Base-by-base conservation (phyloP, 1,140 invertebrate genomes). In the Drosophila nikananu region DNA sequence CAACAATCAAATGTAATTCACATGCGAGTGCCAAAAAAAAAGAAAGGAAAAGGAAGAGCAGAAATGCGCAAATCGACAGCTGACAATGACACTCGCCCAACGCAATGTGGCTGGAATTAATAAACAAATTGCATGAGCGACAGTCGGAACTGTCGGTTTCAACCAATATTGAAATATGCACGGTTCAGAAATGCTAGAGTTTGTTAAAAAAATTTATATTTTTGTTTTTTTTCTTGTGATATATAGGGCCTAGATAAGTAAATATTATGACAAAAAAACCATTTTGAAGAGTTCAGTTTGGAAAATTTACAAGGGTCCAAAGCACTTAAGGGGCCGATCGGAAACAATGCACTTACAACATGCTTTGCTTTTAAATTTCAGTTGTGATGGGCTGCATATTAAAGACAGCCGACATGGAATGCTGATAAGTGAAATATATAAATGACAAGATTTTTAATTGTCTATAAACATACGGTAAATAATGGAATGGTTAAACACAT, bases 1-100 rank as follows among this genome's bases (percentile, higher is more conserved):
- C 74, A 81, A 84, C 86, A 87, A 87, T 87, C 81, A 80, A 89
- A 89, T 89, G 81, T 75, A 79, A 89, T 84, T 87, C 83, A 39
- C 66, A 77, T 61, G 65, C 55, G 72, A 58, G 68, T 37, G 52
- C 27, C 37, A 68, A 76, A 77, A 83, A 83, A 54, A 54, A 52
- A 27, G 27, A 19, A 7, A 3, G 4, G 35, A 37, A 37, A 37
- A 37, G 48, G 8, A 25, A n/a, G 15, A 32, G 19, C 12, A 15
- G 51, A 54, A 84, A 77, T 48, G 52, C 65, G 66, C 63, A 79
- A 72, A 76, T 71, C 65, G 77, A 79, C 82, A 86, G 65, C 82
- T 86, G 83, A 76, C 82, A 71, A 41, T 39, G 27, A 57, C 68
- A 76, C 74, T 49, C 61, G 13, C 49, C 23, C 66, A 44, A n/a